Percentiles rank a stretch among this genome's conserved stretches.
Evolutionary conservation across 2,888 invertebrate species (phyloP).

Genomic region (Cactoblastis cactorum): DNA sequence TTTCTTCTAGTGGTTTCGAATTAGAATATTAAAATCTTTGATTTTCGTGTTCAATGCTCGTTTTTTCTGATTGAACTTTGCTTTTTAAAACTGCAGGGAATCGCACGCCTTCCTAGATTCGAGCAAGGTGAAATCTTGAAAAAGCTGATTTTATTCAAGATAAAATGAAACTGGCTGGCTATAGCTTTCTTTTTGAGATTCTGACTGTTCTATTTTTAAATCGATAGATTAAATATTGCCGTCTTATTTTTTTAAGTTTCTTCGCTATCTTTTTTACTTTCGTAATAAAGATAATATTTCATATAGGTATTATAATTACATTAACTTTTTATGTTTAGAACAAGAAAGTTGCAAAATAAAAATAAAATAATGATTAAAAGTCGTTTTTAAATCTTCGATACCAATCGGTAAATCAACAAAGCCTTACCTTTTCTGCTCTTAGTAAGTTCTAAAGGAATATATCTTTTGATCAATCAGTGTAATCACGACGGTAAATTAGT

Average conservation of each 20-base stretch:
- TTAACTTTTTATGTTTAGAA: no score
- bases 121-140: slow-evolving; percentile 8
- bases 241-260: no score
- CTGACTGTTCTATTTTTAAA: no score
- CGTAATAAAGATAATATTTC: no score
- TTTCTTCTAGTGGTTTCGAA: slow-evolving; percentile 47
- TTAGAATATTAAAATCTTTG: slow-evolving; percentile 46
- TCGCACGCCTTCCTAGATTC: slow-evolving; percentile 8
- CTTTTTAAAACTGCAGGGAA: slow-evolving; percentile 14
- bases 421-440: background rate
- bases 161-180: slow-evolving; percentile 9
- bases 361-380: no score
- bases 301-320: no score
- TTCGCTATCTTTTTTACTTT: no score
- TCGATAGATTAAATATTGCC: no score
- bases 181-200: background rate
- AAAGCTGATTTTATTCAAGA: slow-evolving; percentile 10
- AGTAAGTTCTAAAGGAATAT: slow-evolving; percentile 4
- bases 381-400: no score
- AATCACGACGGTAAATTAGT: slow-evolving; percentile 36
- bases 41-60: slow-evolving; percentile 16
- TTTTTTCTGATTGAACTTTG: slow-evolving; percentile 14
- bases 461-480: slow-evolving; percentile 8
- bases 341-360: no score
- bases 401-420: no score